phyloP scores from a whole-genome alignment of 2,888 invertebrate genomes.

The Acleris sparsana region DNA sequence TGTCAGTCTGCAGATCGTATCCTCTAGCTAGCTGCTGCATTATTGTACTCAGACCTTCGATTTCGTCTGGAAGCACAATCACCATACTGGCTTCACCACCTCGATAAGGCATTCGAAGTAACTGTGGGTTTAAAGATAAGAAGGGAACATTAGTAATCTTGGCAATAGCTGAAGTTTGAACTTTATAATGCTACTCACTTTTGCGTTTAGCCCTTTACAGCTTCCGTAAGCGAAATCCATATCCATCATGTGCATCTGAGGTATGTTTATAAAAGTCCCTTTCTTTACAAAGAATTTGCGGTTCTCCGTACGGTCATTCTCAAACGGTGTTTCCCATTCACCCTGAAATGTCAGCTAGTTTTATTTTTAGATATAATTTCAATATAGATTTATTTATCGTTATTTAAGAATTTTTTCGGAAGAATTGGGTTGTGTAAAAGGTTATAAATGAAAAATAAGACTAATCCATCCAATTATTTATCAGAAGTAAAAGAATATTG shows the following conservation, averaged over 20 bases:
- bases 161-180: no score
- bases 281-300: neutral
- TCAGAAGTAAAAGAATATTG: no score
- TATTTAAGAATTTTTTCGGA: no score
- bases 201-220: neutral
- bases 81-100: conserved; percentile 1
- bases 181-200: neutral
- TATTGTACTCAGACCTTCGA: conserved; percentile 6
- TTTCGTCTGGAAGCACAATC: neutral
- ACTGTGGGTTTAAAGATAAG: neutral
- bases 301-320: neutral
- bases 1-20: neutral
- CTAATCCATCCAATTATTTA: no score
- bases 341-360: neutral
- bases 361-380: neutral
- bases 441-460: no score
- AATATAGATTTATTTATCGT: no score
- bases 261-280: neutral
- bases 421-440: no score
- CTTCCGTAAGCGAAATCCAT: neutral
- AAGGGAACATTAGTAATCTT: no score
- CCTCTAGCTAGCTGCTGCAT: neutral
- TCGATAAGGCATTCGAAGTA: neutral
- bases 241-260: neutral
- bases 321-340: neutral